Evolutionary conservation across 1,140 invertebrate species (phyloP), one percentile per base, ranked within the genome.

Genomic region (Bombus affinis): DNA sequence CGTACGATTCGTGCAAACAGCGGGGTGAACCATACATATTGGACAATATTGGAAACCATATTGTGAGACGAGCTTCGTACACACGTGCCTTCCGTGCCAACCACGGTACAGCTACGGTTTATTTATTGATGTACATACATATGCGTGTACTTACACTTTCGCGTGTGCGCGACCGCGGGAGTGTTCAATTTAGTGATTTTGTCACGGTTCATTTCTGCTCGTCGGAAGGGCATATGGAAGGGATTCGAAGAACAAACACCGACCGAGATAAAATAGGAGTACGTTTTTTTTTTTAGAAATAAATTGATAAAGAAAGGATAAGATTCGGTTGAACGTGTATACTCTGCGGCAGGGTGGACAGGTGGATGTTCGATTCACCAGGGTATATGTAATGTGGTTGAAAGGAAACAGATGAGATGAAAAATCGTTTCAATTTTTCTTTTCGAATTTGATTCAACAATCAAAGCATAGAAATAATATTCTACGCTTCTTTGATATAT

Each of bases 1-100:
- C 39, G 35, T 77, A 68, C 85, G 71, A 62, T 59, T 83, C 81
- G 59, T 62, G 87, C 57, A 87, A 80, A 82, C 79, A 77, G 71
- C 79, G 74, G 74, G 74, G 72, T 71, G 78, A 80, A 88, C 88
- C 82, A 80, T 88, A 80, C 74, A 84, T 87, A 89, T 91, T 88
- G 84, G 85, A 90, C 87, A 81, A 78, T 85, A 89, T 87, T 83
- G 72, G 85, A 86, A 86, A 83, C 47, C 57, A 68, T 83, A 78
- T 71, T 78, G 81, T 77, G 53, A 85, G 76, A 80, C 83, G 53
- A 84, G 74, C 28, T 82, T 53, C 66, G 42, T 72, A 53, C 57
- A 65, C 57, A 75, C 75, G 59, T 82, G 57, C 79, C 25, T 66
- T 66, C 35, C 28, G 18, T 13, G 37, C 13, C 18, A 39, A 47